Evolutionary conservation across 2,888 invertebrate genomes (phyloP).

Genomic region (Macaria notata): DNA sequence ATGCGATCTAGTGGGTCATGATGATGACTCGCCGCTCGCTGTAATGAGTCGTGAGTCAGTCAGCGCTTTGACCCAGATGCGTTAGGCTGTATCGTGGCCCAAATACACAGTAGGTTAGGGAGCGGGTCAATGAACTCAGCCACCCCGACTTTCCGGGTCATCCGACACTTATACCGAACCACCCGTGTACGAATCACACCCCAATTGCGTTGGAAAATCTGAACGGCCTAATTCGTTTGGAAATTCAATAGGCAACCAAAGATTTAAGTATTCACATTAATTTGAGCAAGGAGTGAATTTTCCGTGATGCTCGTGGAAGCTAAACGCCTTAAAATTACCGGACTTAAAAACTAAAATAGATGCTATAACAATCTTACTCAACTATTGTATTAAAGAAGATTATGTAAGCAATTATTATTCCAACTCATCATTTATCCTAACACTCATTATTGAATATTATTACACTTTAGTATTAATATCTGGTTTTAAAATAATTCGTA

Average conservation of each 20-base stretch:
- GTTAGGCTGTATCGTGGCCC: conserved; percentile 73
- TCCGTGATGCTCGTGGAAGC: too few relatives aligned
- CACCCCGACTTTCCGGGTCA: conserved; percentile 59
- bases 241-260: neutral
- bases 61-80: conserved; percentile 64
- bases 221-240: conserved; percentile 3
- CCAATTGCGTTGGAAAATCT: conserved; percentile 7
- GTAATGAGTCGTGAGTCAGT: conserved; percentile 61
- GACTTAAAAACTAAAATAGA: too few relatives aligned
- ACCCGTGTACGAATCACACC: conserved; percentile 21
- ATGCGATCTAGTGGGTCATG: conserved; percentile 56
- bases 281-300: too few relatives aligned
- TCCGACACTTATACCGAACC: conserved; percentile 39
- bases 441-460: too few relatives aligned
- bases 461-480: too few relatives aligned
- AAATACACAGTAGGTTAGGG: conserved; percentile 79
- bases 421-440: too few relatives aligned
- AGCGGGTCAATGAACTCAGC: conserved; percentile 71
- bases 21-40: conserved; percentile 44
- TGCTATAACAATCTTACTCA: too few relatives aligned
- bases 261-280: too few relatives aligned
- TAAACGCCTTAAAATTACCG: too few relatives aligned
- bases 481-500: too few relatives aligned
- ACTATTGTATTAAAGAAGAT: too few relatives aligned
- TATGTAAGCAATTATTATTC: too few relatives aligned